These are phyloP conservation scores for Platygyra sinensis DNA, from an alignment of 64 coral and sea anemone species.

Conservation along the genomic window DNA sequence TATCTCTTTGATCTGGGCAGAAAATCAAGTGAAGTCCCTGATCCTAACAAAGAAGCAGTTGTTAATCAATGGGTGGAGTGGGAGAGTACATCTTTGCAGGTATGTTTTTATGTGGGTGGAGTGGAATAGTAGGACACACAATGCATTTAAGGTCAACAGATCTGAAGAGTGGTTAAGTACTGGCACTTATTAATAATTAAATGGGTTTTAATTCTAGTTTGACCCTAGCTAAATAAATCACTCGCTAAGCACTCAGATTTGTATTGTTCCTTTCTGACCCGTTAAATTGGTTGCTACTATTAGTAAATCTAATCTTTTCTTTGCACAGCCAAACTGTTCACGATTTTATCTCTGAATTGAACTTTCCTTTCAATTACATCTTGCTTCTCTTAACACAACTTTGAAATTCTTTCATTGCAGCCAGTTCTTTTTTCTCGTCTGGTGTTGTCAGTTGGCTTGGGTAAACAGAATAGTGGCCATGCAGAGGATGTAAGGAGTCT, in stretches of 20 bases:
- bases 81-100: slow-evolving; percentile 66
- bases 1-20: slow-evolving; percentile 64
- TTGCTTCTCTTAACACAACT: not conserved
- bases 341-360: no score
- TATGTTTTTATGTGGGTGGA: slow-evolving; percentile 55
- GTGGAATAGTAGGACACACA: not conserved
- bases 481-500: not conserved
- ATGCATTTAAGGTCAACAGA: not conserved
- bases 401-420: not conserved
- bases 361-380: no score
- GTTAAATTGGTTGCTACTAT: no score
- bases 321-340: no score
- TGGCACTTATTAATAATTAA: no score
- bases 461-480: not conserved
- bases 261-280: no score
- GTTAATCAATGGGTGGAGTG: slow-evolving; percentile 66
- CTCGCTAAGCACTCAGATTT: no score
- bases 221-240: no score
- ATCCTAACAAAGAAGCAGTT: slow-evolving; percentile 49
- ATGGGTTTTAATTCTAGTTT: no score
- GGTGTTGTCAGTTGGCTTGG: not conserved
- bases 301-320: no score
- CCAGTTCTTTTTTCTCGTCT: slow-evolving; percentile 13
- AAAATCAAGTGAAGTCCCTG: not conserved
- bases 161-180: no score